Percentiles rank a stretch among this genome's conserved stretches.
Conservation (phyloP, 2,797 vertebrate species). For the Poecilia velifera region DNA sequence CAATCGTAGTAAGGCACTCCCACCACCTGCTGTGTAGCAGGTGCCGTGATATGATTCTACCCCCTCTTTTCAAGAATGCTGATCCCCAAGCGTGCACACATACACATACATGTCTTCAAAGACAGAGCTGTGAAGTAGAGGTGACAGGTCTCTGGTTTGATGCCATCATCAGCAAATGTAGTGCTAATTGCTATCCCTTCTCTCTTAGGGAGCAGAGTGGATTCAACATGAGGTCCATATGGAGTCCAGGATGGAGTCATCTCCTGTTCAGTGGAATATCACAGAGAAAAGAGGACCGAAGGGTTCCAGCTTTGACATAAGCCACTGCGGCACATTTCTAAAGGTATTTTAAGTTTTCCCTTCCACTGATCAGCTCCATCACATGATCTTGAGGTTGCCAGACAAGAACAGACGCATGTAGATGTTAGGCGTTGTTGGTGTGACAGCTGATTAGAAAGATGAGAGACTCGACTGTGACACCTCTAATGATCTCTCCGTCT, state of each 20-base stretch:
- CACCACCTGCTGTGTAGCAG: slow-evolving; percentile 68
- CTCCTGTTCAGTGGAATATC: slow-evolving; percentile 30
- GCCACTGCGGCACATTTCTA: slow-evolving; percentile 21
- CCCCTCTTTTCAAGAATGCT: slow-evolving; percentile 40
- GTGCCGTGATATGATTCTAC: slow-evolving; percentile 60
- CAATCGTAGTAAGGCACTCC: slow-evolving; percentile 38
- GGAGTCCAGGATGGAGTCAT: slow-evolving; percentile 61
- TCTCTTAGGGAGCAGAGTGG: slow-evolving; percentile 61
- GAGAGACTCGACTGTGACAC: slow-evolving; percentile 64
- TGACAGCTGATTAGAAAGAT: slow-evolving; percentile 69
- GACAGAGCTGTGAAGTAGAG: slow-evolving; percentile 70
- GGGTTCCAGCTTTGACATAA: slow-evolving; percentile 6
- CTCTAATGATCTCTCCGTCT: slow-evolving; percentile 73
- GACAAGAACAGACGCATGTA: slow-evolving; percentile 39
- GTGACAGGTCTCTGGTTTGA: slow-evolving; percentile 76
- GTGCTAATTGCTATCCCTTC: slow-evolving; percentile 76
- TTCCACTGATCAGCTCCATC: slow-evolving; percentile 28
- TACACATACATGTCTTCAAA: slow-evolving; percentile 62
- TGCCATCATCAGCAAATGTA: slow-evolving; percentile 76
- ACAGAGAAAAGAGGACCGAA: slow-evolving; percentile 17
- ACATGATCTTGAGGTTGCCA: slow-evolving; percentile 46
- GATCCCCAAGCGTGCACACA: slow-evolving; percentile 28
- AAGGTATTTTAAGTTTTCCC: slow-evolving; percentile 11
- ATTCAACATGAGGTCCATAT: slow-evolving; percentile 69
- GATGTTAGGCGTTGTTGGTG: slow-evolving; percentile 43